These are phyloP conservation scores for Planococcus citri DNA, from an alignment of 1,140 invertebrate genomes.

Conservation along the genomic window DNA sequence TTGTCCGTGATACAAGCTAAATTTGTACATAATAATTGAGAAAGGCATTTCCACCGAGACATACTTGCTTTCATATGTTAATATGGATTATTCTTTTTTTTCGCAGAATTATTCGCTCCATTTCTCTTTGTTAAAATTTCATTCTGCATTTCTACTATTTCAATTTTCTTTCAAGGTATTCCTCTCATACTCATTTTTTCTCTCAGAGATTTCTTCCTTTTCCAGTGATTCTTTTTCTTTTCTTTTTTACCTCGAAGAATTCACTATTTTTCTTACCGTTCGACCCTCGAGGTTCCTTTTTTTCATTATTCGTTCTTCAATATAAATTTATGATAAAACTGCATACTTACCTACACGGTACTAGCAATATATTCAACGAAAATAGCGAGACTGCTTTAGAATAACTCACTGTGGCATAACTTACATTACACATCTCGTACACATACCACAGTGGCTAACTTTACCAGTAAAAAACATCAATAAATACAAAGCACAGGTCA, in stretches of 20 bases:
- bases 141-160: neutral
- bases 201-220: neutral
- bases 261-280: neutral
- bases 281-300: neutral
- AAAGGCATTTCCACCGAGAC: neutral
- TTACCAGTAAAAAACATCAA: neutral
- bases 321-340: neutral
- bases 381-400: too few species aligned
- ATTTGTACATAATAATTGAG: neutral
- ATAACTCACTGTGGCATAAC: too few species aligned
- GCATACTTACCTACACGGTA: too few species aligned
- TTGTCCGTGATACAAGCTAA: neutral
- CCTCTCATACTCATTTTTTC: neutral
- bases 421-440: too few species aligned
- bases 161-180: neutral
- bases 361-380: neutral
- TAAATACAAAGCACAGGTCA: neutral
- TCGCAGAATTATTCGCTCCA: neutral
- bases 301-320: neutral
- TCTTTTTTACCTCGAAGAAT: neutral
- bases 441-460: neutral
- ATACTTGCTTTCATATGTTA: neutral
- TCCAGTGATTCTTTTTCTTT: neutral
- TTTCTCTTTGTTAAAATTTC: neutral
- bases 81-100: neutral